Base-by-base conservation (phyloP, 2,113 vertebrate species). In the Pterocles orientalis region DNA sequence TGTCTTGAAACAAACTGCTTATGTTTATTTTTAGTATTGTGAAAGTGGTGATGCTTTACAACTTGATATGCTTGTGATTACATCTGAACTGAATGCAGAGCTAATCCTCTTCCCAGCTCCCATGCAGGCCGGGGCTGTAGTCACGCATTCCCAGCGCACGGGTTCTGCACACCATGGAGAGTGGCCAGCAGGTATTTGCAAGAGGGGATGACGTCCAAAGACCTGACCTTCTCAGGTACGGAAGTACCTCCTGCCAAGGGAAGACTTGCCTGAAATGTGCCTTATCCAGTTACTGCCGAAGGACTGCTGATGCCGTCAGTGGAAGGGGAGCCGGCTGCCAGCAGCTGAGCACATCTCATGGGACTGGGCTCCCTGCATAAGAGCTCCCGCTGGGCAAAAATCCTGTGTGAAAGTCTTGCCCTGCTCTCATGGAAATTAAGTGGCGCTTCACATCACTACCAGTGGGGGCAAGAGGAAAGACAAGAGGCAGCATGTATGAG, bases 21-120 rank as follows among this genome's bases (percentile, higher is more conserved):
- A 14, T 71, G 45, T 82, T 90, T 97, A 97, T 96, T 96, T 97
- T 95, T 96, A 94, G 97, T 84, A 83, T 84, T 76, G 90, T 84
- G 82, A 94, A 95, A 94, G 84, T 96, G 72, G 73, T 75, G 90
- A 75, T 92, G 88, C 95, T 95, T 95, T 81, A 82, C 90, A 95
- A 96, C 81, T 81, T 71, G 94, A 94, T 96, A 85, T 25, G 43
- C 50, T 91, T 71, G 81, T 97, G 95, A 97, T 94, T 75, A 66
- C 81, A 95, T 97, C 83, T 68, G 92, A 96, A 86, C 43, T 96
- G 90, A 95, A 96, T 96, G 96, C 45, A 29, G 88, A 93, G 77
- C 31, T 96, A 95, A 95, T 95, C 95, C 82, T 92, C 76, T 81
- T 84, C 81, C 79, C 76, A 91, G 62, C 82, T 92, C 56, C 73